A percentile compares a stretch with the other conserved stretches of the same genome.
Conservation (phyloP, 2,113 vertebrate genomes). For the Nestor notabilis region DNA sequence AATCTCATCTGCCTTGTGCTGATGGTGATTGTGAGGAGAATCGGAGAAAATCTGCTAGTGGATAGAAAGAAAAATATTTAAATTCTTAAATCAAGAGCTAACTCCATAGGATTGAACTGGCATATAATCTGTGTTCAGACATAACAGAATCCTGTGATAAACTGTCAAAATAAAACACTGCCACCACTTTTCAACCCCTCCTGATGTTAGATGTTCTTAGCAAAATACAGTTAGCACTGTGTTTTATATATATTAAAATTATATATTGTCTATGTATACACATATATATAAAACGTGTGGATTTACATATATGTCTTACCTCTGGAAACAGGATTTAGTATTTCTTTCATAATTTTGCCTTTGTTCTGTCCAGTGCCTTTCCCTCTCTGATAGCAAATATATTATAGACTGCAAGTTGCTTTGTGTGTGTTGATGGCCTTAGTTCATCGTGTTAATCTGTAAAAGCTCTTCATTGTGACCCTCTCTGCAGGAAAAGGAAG, state of each 20-base stretch:
- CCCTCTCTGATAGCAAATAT: neutral
- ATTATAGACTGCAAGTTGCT: neutral
- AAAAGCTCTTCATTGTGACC: neutral
- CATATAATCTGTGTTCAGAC: neutral
- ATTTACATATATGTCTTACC: neutral
- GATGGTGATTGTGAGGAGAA: neutral
- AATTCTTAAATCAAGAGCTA: neutral
- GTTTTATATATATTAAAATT: neutral
- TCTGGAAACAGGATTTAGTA: neutral
- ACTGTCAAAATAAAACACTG: neutral
- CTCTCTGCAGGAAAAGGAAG: neutral
- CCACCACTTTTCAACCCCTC: neutral
- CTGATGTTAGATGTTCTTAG: neutral
- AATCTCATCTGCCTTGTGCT: neutral
- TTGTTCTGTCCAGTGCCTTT: neutral
- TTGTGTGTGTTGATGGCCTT: neutral
- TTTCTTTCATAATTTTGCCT: neutral
- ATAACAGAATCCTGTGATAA: neutral
- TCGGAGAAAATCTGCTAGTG: neutral
- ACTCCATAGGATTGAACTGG: neutral
- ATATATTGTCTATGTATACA: neutral
- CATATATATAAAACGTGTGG: neutral
- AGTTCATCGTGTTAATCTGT: conserved; percentile 1
- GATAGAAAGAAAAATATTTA: neutral
- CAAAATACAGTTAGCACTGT: neutral